These are phyloP conservation scores for Agrochola circellaris DNA, from an alignment of 2,888 invertebrate genomes.

Conservation along the genomic window DNA sequence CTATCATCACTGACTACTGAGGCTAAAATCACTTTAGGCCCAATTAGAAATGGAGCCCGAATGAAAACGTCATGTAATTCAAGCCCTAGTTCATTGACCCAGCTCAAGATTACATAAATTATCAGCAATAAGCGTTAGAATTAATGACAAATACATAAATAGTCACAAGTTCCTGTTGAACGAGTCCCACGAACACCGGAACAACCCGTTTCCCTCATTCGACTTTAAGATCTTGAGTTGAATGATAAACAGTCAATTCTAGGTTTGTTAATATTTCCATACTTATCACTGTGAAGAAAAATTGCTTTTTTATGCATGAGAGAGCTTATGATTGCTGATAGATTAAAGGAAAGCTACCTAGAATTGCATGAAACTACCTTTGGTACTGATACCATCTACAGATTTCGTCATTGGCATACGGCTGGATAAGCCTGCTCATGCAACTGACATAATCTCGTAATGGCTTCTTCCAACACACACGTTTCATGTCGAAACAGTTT, in stretches of 20 bases:
- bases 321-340: slow-evolving; percentile 8
- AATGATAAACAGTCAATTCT: slow-evolving; percentile 39
- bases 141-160: slow-evolving; percentile 44
- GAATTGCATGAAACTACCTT: slow-evolving; percentile 28
- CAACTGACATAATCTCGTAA: slow-evolving; percentile 36
- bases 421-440: slow-evolving; percentile 27
- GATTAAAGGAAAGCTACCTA: neutral
- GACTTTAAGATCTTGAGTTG: slow-evolving; percentile 49
- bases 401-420: slow-evolving; percentile 22
- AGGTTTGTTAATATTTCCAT: slow-evolving; percentile 35
- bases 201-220: slow-evolving; percentile 53
- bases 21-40: neutral
- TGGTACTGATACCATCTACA: slow-evolving; percentile 17
- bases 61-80: neutral
- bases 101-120: slow-evolving; percentile 45
- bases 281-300: slow-evolving; percentile 14
- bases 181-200: slow-evolving; percentile 40
- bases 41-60: neutral
- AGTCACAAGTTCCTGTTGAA: slow-evolving; percentile 56
- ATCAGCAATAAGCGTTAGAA: slow-evolving; percentile 26
- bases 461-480: slow-evolving; percentile 30
- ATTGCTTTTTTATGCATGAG: slow-evolving; percentile 16
- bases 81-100: slow-evolving; percentile 25
- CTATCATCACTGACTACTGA: neutral
- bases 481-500: slow-evolving; percentile 18